Conservation (phyloP, 2,113 vertebrate genomes). For the Syngnathoides biaculeatus region DNA sequence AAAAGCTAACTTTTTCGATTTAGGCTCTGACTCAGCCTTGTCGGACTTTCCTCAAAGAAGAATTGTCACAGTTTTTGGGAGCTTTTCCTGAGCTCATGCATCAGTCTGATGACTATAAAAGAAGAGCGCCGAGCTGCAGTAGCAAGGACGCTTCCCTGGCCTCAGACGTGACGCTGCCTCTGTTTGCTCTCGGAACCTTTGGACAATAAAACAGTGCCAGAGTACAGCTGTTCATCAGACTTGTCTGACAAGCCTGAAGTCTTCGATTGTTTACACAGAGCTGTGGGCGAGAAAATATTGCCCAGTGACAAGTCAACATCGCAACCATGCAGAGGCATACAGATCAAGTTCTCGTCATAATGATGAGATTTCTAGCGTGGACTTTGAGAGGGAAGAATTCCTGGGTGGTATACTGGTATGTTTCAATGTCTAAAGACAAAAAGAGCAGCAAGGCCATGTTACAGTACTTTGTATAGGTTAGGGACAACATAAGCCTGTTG, state of each 20-base stretch:
- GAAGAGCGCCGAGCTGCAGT: slow-evolving; percentile 6
- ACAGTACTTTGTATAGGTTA: no score
- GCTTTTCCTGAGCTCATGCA: background rate
- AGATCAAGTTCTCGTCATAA: background rate
- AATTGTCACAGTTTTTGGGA: no score
- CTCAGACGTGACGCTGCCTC: slow-evolving; percentile 20
- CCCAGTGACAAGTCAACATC: background rate
- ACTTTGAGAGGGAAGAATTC: no score
- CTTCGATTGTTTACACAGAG: slow-evolving; percentile 10
- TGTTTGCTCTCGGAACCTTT: slow-evolving; percentile 36
- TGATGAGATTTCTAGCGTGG: background rate
- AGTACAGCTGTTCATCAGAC: slow-evolving; percentile 14
- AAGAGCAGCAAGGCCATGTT: no score
- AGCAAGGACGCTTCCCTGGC: slow-evolving; percentile 13
- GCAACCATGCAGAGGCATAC: background rate
- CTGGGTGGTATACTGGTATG: background rate
- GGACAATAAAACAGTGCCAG: slow-evolving; percentile 24
- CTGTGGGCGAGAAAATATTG: slow-evolving; percentile 11
- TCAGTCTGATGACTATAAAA: slow-evolving; percentile 1
- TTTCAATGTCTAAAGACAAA: no score
- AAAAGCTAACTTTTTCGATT: background rate
- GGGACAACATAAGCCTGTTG: no score
- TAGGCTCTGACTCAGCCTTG: background rate
- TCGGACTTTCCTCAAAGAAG: background rate
- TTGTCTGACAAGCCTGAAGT: slow-evolving; percentile 9